Percentiles rank a stretch among this genome's conserved stretches.
These are phyloP conservation scores for Pantherophis alleghaniensis DNA, from an alignment of 2,797 vertebrate genomes.

Conservation along the genomic window DNA sequence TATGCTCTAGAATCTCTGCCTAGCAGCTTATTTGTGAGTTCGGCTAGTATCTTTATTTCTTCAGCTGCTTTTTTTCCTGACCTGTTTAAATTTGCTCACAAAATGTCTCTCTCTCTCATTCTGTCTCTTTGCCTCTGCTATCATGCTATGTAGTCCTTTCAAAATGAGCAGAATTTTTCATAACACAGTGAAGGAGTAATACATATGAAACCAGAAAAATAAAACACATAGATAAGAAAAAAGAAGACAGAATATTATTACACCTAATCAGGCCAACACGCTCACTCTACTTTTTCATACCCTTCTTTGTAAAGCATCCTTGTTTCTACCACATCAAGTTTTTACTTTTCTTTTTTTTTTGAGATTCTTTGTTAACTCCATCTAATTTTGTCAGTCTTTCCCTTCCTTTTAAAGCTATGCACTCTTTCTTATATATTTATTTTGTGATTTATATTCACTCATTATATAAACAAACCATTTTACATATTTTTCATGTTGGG, in stretches of 20 bases:
- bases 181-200: neutral
- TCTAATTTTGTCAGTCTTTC: neutral
- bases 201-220: neutral
- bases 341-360: neutral
- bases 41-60: neutral
- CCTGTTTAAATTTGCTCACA: neutral
- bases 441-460: neutral
- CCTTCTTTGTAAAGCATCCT: neutral
- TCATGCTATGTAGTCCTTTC: neutral
- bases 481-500: neutral
- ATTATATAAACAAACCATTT: neutral
- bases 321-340: neutral
- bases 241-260: neutral
- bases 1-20: neutral
- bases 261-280: neutral
- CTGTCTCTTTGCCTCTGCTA: too few species aligned
- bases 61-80: neutral
- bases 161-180: neutral
- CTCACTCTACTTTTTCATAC: neutral
- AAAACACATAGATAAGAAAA: neutral
- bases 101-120: neutral
- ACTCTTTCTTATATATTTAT: neutral
- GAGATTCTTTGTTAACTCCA: neutral
- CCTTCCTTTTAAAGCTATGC: neutral
- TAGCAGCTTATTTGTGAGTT: neutral